A percentile compares a stretch with the other conserved stretches of the same genome.
phyloP scores from a whole-genome alignment of 2,797 vertebrate genomes.

The Buceros bicornis region DNA sequence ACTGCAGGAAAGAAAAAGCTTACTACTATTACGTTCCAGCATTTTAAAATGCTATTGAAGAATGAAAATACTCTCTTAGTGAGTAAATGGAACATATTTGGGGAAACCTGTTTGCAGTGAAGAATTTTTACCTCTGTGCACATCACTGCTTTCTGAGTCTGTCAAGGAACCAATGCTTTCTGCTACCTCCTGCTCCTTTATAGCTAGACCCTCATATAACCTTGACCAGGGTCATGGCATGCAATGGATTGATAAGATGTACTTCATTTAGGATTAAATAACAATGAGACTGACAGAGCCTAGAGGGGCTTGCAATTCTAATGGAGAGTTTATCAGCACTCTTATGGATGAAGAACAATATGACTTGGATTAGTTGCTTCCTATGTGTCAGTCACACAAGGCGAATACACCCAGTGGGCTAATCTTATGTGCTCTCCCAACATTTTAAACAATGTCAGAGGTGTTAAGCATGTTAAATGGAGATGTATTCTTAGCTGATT shows the following conservation, averaged over 20 bases:
- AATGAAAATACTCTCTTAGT: slow-evolving; percentile 21
- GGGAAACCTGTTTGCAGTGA: background rate
- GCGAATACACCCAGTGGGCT: background rate
- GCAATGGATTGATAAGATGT: slow-evolving; percentile 58
- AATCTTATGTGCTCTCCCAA: background rate
- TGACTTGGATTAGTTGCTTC: background rate
- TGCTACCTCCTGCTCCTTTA: background rate
- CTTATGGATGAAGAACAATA: background rate
- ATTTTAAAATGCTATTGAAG: slow-evolving; percentile 5
- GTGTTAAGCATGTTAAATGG: background rate
- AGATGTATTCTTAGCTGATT: background rate
- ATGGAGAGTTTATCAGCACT: slow-evolving; percentile 34
- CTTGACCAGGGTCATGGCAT: slow-evolving; percentile 34
- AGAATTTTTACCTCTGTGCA: background rate
- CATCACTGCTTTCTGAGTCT: background rate
- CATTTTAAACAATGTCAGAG: background rate
- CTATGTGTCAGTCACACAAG: background rate
- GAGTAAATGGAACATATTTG: background rate
- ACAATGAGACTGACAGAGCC: slow-evolving; percentile 21
- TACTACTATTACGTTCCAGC: background rate
- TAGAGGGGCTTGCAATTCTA: background rate
- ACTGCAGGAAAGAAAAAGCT: background rate
- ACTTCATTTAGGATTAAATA: slow-evolving; percentile 66
- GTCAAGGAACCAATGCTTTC: background rate
- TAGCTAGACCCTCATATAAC: slow-evolving; percentile 25